Evolutionary conservation across 2,113 vertebrate species (phyloP), one percentile per base, ranked within the genome.

Genomic region (Tauraco erythrolophus): DNA sequence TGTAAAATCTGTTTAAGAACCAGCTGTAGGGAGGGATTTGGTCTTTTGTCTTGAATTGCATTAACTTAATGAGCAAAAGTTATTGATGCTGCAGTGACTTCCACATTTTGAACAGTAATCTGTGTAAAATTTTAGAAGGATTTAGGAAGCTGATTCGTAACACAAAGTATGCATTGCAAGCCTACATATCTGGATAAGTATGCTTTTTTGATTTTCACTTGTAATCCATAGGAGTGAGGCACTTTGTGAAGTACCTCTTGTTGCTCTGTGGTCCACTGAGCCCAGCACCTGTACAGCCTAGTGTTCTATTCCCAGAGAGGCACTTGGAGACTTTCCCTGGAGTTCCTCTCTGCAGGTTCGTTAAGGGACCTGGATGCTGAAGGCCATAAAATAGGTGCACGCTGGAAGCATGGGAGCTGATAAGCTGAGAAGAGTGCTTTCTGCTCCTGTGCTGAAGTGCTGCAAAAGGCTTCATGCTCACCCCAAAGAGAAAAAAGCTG

Each of bases 261-360:
- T 41, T 41, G 24, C 7, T 77, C 33, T 64, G 61, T 39, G 35
- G 24, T 28, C 10, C 7, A 2, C 7, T 81, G 68, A 87, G n/a
- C 25, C 11, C 61, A 78, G 24, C 6, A 23, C 14, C 21, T 28
- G 16, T 43, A 39, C 31, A 11, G 23, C 30, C 28, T 19, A 4
- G 10, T 57, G 30, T 30, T 31, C 19, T 2, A 2, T 39, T 54
- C 19, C 30, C 25, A 85, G n/a, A 3, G 2, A 57, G 31, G 45
- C 0, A 0, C 35, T 27, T 14, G 23, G 28, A 82, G 15, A 53
- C 11, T 22, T 80, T 41, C 8, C 0, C 0, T 30, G 45, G 18
- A 10, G 6, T 15, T 57, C 7, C 3, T 7, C 31, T 91, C 69
- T 61, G 13, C 25, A 57, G 14, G 37, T 80, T 65, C 70, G 45